A percentile compares a stretch with the other conserved stretches of the same genome.
phyloP scores from a whole-genome alignment of 1,140 invertebrate genomes.

The Plectrocnemia conspersa region DNA sequence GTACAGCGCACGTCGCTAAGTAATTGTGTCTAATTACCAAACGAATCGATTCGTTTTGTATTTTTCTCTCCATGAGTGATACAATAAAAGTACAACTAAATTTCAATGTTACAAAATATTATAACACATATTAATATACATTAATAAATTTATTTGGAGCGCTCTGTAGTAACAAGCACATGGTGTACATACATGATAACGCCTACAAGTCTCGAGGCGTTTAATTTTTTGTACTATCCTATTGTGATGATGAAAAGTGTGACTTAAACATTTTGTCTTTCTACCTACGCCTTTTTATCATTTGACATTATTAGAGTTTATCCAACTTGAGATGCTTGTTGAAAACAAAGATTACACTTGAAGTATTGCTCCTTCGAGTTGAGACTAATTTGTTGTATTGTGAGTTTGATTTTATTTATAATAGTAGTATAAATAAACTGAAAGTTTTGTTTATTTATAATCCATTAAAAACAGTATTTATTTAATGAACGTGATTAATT shows the following conservation, averaged over 20 bases:
- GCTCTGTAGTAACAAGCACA: background rate
- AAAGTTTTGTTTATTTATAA: too few relatives aligned
- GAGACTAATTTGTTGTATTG: too few relatives aligned
- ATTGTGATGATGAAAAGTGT: constrained; percentile 5
- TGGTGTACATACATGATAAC: too few relatives aligned
- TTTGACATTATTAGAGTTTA: background rate
- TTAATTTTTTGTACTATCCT: background rate
- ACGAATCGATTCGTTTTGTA: too few relatives aligned
- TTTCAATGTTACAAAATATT: background rate
- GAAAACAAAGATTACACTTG: too few relatives aligned
- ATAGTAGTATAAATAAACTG: too few relatives aligned
- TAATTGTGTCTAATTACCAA: background rate
- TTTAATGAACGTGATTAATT: too few relatives aligned
- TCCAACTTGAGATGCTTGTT: too few relatives aligned
- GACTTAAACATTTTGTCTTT: background rate
- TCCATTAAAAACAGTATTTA: too few relatives aligned
- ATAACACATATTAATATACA: background rate
- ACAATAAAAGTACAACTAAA: background rate
- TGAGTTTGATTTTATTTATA: too few relatives aligned
- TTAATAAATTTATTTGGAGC: background rate
- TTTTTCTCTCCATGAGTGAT: too few relatives aligned
- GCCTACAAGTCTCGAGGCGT: background rate
- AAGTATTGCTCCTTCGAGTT: too few relatives aligned
- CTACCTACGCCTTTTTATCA: background rate
- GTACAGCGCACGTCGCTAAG: background rate